These are phyloP conservation scores for Hypothenemus hampei DNA, from an alignment of 1,140 invertebrate species.

Conservation along the genomic window DNA sequence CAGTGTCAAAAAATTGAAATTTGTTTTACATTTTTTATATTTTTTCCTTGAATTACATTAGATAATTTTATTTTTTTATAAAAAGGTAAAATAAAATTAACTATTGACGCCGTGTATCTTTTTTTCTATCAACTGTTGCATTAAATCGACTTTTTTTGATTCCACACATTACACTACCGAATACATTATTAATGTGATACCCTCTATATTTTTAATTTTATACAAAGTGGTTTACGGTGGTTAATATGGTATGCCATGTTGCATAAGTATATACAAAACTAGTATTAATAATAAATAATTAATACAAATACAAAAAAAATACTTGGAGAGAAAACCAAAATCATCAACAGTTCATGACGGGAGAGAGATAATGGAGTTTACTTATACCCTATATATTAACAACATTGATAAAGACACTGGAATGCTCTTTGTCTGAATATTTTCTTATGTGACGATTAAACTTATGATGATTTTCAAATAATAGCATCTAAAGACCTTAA, in stretches of 20 bases:
- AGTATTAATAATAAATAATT: background rate
- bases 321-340: slow-evolving; percentile 7
- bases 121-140: no score
- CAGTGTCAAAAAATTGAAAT: no score
- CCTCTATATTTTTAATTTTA: no score
- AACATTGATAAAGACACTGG: slow-evolving; percentile 24
- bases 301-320: background rate
- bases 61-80: no score
- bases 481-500: background rate
- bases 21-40: no score
- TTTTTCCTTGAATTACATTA: no score
- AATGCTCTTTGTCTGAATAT: slow-evolving; percentile 23
- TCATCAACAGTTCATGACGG: slow-evolving; percentile 13
- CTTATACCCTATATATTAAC: slow-evolving; percentile 18
- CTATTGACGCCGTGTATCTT: no score
- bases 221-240: slow-evolving; percentile 7
- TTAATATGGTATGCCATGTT: background rate
- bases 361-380: slow-evolving; percentile 12
- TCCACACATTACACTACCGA: no score
- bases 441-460: slow-evolving; percentile 8
- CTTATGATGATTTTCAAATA: slow-evolving; percentile 15
- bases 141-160: no score
- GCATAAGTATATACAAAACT: slow-evolving; percentile 4
- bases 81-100: no score
- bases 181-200: no score